Evolutionary conservation across 2,888 invertebrate species (phyloP), one percentile per base, ranked within the genome.

Genomic region (Plagodis pulveraria): DNA sequence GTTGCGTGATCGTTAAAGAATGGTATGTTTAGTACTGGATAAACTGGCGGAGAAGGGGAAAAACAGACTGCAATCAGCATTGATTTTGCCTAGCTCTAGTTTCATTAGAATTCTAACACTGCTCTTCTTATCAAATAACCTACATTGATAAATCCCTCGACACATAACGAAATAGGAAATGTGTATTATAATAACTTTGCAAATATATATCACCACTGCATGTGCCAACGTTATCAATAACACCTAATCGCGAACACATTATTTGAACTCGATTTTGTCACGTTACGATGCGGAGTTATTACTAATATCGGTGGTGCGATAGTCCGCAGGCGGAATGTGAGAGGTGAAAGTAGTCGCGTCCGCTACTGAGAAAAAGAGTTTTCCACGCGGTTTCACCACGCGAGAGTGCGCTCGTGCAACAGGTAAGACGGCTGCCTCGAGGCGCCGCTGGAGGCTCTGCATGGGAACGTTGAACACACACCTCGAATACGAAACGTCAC

Each of bases 381-480:
- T 91, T 91, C 86, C 89, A 85, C 81, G 81, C 83, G 84, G 87
- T 91, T 91, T 90, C 91, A 86, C 91, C 81, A 80, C 82, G 86
- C 81, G 84, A 85, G 85, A 85, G 81, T 74, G 84, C 84, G 72
- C 62, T 63, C 71, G 73, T 69, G 76, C 78, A 87, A 89, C 89
- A 86, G 84, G 89, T 89, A 85, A 68, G 69, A 67, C 63, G 70
- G 73, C 69, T 63, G 69, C 65, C 62, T 54, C 34, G 53, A 44
- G 40, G 45, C 51, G 41, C n/a, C 35, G 7, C 32, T 45, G 61
- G 12, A 12, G 42, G 48, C 36, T n/a, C 50, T 8, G 51, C 50
- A 53, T 44, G 22, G 43, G 36, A 44, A 52, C 44, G 57, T 22
- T 54, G 44, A 48, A 49, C 41, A 48, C 38, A 59, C 47, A 51